phyloP scores from a whole-genome alignment of 1,140 invertebrate genomes.

The Eurytemora carolleeae region DNA sequence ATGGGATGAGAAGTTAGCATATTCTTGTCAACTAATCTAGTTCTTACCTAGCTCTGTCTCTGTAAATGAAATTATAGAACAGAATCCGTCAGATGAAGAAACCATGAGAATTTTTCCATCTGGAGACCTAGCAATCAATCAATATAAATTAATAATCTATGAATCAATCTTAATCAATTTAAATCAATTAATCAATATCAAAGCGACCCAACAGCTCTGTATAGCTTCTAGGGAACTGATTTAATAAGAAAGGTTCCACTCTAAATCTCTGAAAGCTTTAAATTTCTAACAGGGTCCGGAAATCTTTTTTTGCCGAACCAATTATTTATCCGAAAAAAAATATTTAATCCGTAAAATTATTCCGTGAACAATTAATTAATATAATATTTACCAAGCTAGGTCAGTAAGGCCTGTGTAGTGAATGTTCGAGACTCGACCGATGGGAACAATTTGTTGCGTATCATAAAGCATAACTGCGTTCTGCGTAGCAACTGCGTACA shows the following conservation, averaged over 20 bases:
- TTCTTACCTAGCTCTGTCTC: conserved; percentile 55
- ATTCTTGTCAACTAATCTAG: too few species aligned
- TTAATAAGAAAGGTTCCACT: too few species aligned
- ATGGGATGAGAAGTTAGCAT: too few species aligned
- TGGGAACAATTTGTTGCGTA: conserved; percentile 63
- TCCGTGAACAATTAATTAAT: conserved; percentile 1
- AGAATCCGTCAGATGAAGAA: conserved; percentile 87
- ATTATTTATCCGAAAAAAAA: conserved; percentile 13
- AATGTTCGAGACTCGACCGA: conserved; percentile 68
- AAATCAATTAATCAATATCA: too few species aligned
- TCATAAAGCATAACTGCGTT: conserved; percentile 70
- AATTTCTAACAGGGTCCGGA: background rate
- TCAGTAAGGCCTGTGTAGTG: conserved; percentile 85
- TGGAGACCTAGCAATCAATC: too few species aligned
- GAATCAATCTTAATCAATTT: too few species aligned
- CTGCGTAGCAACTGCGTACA: conserved; percentile 75
- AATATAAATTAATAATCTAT: too few species aligned
- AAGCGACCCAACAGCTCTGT: too few species aligned
- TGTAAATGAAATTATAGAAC: conserved; percentile 66
- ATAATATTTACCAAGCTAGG: conserved; percentile 43
- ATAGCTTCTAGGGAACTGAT: too few species aligned
- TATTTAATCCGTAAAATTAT: conserved; percentile 11
- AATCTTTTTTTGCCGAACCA: background rate
- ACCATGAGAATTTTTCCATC: conserved; percentile 60
- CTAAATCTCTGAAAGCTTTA: conserved; percentile 6